phyloP scores from a whole-genome alignment of 2,888 invertebrate genomes.

The Augiades crinisus region DNA sequence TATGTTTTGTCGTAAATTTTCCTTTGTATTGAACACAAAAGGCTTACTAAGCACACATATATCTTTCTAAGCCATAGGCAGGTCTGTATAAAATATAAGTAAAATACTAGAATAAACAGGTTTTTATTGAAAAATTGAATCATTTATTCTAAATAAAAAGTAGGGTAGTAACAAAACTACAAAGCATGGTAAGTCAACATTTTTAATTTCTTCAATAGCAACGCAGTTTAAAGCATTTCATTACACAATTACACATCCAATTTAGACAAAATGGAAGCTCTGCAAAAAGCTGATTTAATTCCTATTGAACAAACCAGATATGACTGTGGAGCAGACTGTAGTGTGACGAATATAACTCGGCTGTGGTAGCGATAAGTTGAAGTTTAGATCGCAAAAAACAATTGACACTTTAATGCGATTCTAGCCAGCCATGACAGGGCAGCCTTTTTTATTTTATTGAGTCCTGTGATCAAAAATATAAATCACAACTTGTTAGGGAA shows the following conservation, averaged over 20 bases:
- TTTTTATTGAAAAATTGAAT: too few species aligned
- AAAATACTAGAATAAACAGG: too few species aligned
- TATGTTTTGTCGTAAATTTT: slow-evolving; percentile 4
- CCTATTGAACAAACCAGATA: slow-evolving; percentile 11
- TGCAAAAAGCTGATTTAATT: slow-evolving; percentile 12
- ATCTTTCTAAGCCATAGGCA: too few species aligned
- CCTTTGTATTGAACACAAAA: slow-evolving; percentile 2
- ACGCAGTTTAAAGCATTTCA: not conserved
- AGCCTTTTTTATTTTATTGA: not conserved
- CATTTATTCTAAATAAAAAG: too few species aligned
- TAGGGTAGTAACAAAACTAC: too few species aligned
- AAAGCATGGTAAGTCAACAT: too few species aligned
- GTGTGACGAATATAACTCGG: slow-evolving; percentile 10
- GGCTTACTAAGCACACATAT: too few species aligned
- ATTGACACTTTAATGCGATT: slow-evolving; percentile 3
- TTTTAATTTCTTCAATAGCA: too few species aligned
- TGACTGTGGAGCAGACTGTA: slow-evolving; percentile 10
- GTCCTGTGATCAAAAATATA: not conserved
- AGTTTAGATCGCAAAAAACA: slow-evolving; percentile 14
- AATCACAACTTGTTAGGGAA: too few species aligned
- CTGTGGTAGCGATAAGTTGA: slow-evolving; percentile 16
- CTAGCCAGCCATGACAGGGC: not conserved
- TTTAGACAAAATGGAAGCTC: slow-evolving; percentile 2
- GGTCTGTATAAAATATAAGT: too few species aligned
- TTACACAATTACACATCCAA: slow-evolving; percentile 2